These are phyloP conservation scores for Brachyhypopomus occidentalis DNA, from an alignment of 2,113 vertebrate species.

Conservation along the genomic window DNA sequence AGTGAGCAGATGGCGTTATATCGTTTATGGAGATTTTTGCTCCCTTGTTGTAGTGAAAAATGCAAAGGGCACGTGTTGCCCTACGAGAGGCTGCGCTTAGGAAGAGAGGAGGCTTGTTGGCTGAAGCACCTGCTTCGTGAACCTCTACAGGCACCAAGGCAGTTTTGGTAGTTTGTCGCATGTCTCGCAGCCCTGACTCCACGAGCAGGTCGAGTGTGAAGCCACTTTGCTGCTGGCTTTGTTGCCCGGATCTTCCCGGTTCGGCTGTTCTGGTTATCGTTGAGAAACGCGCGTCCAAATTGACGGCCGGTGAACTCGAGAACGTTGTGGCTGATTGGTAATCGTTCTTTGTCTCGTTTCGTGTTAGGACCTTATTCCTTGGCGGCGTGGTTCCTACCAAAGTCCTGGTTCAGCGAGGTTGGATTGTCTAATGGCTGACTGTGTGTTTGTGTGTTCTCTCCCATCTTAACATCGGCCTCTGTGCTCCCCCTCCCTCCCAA, in stretches of 20 bases:
- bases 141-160: background rate
- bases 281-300: background rate
- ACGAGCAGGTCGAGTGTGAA: background rate
- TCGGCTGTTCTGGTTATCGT: too few species aligned
- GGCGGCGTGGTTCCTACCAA: background rate
- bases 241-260: too few species aligned
- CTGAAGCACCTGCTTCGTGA: background rate
- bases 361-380: background rate
- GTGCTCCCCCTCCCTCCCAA: constrained; percentile 13
- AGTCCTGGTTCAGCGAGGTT: background rate
- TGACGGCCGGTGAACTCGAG: background rate
- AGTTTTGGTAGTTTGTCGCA: background rate
- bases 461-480: constrained; percentile 33
- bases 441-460: constrained; percentile 45
- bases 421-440: background rate
- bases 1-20: too few species aligned
- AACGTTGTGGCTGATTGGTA: background rate
- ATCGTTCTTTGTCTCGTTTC: background rate
- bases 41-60: too few species aligned
- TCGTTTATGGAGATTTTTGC: too few species aligned
- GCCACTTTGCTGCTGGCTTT: background rate
- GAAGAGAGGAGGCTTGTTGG: background rate
- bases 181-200: background rate
- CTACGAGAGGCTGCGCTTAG: background rate
- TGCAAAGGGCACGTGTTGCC: too few species aligned